Conservation (phyloP, 2,797 vertebrate species). For the Uromys caudimaculatus region DNA sequence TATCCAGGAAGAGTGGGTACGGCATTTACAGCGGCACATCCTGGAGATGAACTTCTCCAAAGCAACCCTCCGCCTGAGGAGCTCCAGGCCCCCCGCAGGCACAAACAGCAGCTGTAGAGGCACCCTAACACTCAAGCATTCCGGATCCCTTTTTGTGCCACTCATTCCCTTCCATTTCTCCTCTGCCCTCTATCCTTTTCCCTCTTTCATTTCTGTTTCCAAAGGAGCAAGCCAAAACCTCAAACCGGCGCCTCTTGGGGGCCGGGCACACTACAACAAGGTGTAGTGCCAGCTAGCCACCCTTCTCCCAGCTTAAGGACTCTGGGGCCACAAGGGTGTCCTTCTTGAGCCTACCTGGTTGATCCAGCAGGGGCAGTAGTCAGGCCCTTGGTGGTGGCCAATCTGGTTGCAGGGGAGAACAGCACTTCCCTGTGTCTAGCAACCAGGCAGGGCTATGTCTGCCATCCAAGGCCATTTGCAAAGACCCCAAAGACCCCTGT, state of each 20-base stretch:
- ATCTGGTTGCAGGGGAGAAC: slow-evolving; percentile 35
- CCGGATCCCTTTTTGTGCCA: slow-evolving; percentile 73
- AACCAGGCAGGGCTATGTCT: slow-evolving; percentile 59
- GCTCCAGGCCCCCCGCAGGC: slow-evolving; percentile 77
- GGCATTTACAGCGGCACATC: slow-evolving; percentile 97
- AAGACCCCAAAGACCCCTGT: slow-evolving; percentile 80
- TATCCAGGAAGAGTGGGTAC: slow-evolving; percentile 97
- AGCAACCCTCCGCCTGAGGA: slow-evolving; percentile 86
- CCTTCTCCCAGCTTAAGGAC: slow-evolving; percentile 71
- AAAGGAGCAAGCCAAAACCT: slow-evolving; percentile 84
- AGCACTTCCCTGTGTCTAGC: neutral
- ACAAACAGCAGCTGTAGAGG: slow-evolving; percentile 80
- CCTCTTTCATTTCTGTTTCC: slow-evolving; percentile 77
- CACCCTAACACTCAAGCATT: slow-evolving; percentile 85
- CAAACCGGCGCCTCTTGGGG: slow-evolving; percentile 76
- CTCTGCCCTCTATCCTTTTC: slow-evolving; percentile 29
- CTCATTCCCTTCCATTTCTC: slow-evolving; percentile 57
- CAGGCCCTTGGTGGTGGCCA: slow-evolving; percentile 40
- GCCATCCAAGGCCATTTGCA: slow-evolving; percentile 77
- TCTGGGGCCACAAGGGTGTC: slow-evolving; percentile 71
- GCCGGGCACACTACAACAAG: slow-evolving; percentile 83
- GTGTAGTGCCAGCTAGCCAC: slow-evolving; percentile 70
- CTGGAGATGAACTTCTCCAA: slow-evolving; percentile 97
- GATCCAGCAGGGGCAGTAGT: slow-evolving; percentile 3
- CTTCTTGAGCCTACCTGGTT: slow-evolving; percentile 58